Conservation (phyloP, 2,797 vertebrate species). For the Muscicapa striata region DNA sequence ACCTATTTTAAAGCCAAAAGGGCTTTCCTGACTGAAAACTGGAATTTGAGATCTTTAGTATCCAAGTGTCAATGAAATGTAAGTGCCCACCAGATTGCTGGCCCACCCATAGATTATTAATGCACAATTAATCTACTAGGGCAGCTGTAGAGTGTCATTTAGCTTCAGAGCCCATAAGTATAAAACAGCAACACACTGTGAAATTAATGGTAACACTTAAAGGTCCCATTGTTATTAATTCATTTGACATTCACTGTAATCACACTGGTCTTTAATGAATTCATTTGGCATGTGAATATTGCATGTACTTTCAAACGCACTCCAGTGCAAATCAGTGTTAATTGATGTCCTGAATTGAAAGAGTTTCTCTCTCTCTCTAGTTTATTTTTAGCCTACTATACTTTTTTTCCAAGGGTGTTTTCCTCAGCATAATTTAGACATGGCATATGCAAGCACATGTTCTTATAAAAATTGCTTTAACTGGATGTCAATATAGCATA, state of each 20-base stretch:
- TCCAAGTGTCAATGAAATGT: constrained; percentile 68
- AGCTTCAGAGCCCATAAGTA: constrained; percentile 75
- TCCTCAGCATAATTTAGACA: background rate
- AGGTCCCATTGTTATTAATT: constrained; percentile 83
- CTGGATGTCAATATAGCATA: background rate
- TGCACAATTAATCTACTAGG: constrained; percentile 79
- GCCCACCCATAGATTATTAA: constrained; percentile 77
- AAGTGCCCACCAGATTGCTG: constrained; percentile 69
- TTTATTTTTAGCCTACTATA: background rate
- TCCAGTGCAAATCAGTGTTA: constrained; percentile 72
- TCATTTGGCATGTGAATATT: constrained; percentile 74
- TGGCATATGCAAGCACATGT: background rate
- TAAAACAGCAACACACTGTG: constrained; percentile 79
- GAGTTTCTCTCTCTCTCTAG: background rate
- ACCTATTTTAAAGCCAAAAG: constrained; percentile 64
- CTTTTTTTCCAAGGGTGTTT: constrained; percentile 13
- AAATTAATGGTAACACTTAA: constrained; percentile 81
- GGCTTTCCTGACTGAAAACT: constrained; percentile 48
- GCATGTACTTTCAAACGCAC: constrained; percentile 64
- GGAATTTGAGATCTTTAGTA: constrained; percentile 67
- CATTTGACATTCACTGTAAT: constrained; percentile 81
- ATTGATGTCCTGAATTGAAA: constrained; percentile 63
- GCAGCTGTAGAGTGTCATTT: constrained; percentile 77
- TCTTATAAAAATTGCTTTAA: background rate
- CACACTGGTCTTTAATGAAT: constrained; percentile 80